Conservation (phyloP, 1,140 invertebrate species). For the Drosophila grimshawi region DNA sequence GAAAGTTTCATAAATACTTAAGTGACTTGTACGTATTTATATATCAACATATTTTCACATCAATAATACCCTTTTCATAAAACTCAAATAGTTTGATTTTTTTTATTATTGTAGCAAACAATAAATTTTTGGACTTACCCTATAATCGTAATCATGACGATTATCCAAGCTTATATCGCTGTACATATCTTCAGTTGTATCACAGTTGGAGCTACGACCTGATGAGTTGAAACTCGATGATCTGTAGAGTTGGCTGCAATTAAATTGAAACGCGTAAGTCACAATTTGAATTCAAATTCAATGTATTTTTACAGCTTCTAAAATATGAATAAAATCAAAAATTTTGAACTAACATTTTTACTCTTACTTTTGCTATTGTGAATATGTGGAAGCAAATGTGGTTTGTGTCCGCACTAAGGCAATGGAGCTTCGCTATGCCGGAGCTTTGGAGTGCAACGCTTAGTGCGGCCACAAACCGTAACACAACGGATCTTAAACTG, state of each 20-base stretch:
- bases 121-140: slow-evolving; percentile 86
- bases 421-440: neutral
- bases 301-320: neutral
- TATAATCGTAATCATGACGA: slow-evolving; percentile 95
- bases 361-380: neutral
- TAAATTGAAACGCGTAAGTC: neutral
- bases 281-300: slow-evolving; percentile 12
- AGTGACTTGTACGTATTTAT: neutral
- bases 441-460: neutral
- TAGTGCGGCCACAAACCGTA: slow-evolving; percentile 18
- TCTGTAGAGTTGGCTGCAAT: slow-evolving; percentile 92
- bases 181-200: slow-evolving; percentile 95
- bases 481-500: neutral
- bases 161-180: slow-evolving; percentile 95
- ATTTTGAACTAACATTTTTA: neutral
- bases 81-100: neutral
- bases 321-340: neutral
- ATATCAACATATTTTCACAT: neutral
- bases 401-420: slow-evolving; percentile 19
- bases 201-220: slow-evolving; percentile 94
- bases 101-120: no score
- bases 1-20: neutral
- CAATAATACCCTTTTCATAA: neutral
- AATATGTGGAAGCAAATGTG: neutral
- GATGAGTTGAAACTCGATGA: slow-evolving; percentile 96